phyloP scores from a whole-genome alignment of 37 sponge, comb jelly and placozoan genomes.

The Hormiphora californensis region DNA sequence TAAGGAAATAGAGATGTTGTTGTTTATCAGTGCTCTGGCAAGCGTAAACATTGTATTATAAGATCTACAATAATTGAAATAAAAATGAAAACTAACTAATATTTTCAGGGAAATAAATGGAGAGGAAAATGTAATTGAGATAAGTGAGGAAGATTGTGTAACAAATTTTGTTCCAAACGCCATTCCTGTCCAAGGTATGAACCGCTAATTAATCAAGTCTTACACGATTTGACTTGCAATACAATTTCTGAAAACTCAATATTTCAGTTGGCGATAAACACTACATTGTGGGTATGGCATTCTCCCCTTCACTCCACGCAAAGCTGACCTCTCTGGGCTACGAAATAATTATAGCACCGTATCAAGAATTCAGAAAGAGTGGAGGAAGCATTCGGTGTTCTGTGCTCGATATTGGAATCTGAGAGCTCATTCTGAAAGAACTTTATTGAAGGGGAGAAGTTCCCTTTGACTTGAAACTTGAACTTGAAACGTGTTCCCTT shows the following conservation, averaged over 20 bases:
- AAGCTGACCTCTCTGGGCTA: constrained; percentile 13
- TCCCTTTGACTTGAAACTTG: too few species aligned
- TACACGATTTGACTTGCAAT: background rate
- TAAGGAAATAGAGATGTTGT: background rate
- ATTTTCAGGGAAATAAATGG: background rate
- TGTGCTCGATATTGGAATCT: constrained; percentile 49
- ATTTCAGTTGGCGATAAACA: constrained; percentile 4
- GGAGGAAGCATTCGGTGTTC: constrained; percentile 43
- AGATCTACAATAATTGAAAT: background rate
- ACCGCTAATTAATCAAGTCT: background rate
- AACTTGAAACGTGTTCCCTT: too few species aligned
- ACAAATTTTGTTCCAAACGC: constrained; percentile 8
- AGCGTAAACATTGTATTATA: background rate
- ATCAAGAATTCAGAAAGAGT: constrained; percentile 47
- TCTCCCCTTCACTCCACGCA: background rate
- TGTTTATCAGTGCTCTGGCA: background rate
- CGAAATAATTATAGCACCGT: background rate
- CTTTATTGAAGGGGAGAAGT: too few species aligned
- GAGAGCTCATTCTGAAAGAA: too few species aligned
- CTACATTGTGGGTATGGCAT: constrained; percentile 20
- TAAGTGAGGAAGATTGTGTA: constrained; percentile 3
- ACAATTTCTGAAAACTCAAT: background rate
- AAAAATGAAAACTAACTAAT: background rate
- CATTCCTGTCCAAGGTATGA: constrained; percentile 4
- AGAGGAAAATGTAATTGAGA: background rate